Evolutionary conservation across 2,888 invertebrate species (phyloP), one percentile per base, ranked within the genome.

Genomic region (Agonopterix alstromeriana): DNA sequence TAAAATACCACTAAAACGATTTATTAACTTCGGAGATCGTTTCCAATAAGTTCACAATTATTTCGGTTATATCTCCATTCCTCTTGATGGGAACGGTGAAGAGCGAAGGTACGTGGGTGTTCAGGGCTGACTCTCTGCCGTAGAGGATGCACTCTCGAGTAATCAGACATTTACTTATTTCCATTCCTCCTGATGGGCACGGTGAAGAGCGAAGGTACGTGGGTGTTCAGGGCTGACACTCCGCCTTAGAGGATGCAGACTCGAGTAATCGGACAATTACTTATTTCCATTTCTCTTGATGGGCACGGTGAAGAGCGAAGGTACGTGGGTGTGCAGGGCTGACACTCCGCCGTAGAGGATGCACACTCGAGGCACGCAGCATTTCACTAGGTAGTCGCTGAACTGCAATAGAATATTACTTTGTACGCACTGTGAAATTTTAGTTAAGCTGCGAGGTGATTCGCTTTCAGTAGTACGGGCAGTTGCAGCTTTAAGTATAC

Each of bases 231-330:
- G n/a, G 94, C 92, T 57, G 94, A 91, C 61, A 97, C 94, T 43
- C 98, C 98, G 48, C 95, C 95, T 82, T 97, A 96, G 10, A 98
- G 90, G 10, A 94, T 92, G 73, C 97, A 97, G 4, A 98, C 96
- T 66, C 93, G 91, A 0, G 92, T 9, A 17, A 17, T 17, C 17
- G 3, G 17, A 17, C 17, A 17, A 17, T 17, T 27, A 27, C 27
- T 46, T 48, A 35, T 53, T 53, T 47, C 63, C 62, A 43, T 65
- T 65, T 45, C 56, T 68, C 43, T 61, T 65, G 2, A 73, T 67
- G 7, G 82, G 84, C 10, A 69, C 67, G 0, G 71, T 72, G 70
- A 84, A 86, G 35, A 93, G 77, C 3, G 92, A 92, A 0, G 94
- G 93, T 47, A 92, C 89, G 55, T 93, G 91, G 2, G 92, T 82